Base-by-base conservation (phyloP, 2,888 invertebrate genomes). In the Crematogaster levior region DNA sequence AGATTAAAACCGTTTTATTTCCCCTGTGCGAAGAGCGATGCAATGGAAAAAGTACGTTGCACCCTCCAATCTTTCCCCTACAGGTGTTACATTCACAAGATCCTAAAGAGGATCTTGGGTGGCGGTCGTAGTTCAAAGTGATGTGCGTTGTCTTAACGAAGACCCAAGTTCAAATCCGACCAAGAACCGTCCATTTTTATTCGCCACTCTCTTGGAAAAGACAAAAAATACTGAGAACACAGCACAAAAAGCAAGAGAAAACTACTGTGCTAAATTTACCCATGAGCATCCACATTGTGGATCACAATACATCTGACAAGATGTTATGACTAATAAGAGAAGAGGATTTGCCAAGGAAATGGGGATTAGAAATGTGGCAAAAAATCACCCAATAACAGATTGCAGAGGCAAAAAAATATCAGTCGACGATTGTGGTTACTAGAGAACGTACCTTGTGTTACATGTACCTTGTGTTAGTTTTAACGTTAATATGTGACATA, bases 41-140 rank as follows among this genome's bases (percentile, higher is more conserved):
- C 21, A 12, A 18, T n/a, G 10, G 27, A 15, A 51, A 24, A 63
- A 27, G 9, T 15, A 34, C 30, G 24, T 51, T 15, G 24, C 6
- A 21, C 30, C 21, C 30, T 73, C n/a, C 21, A 48, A 37, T 46
- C 30, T 46, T 63, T 34, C 18, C 18, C 21, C 12, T 24, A 34
- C 46, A 63, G 63, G 24, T 74, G 63, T 63, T 74, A 37, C 34
- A 18, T 63, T 63, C 48, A 18, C 74, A 24, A 4, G 24, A 48
- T 34, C 4, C 6, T 34, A 34, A 34, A 34, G 6, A 34, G 34
- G 6, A 34, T 34, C 6, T 34, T 34, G n/a, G n/a, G n/a, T n/a
- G n/a, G n/a, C n/a, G n/a, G n/a, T n/a, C n/a, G n/a, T n/a, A n/a
- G n/a, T n/a, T n/a, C n/a, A n/a, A n/a, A n/a, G n/a, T n/a, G n/a